Evolutionary conservation across 2,797 vertebrate species (phyloP).

Genomic region (Spinibarbus caldwelli): DNA sequence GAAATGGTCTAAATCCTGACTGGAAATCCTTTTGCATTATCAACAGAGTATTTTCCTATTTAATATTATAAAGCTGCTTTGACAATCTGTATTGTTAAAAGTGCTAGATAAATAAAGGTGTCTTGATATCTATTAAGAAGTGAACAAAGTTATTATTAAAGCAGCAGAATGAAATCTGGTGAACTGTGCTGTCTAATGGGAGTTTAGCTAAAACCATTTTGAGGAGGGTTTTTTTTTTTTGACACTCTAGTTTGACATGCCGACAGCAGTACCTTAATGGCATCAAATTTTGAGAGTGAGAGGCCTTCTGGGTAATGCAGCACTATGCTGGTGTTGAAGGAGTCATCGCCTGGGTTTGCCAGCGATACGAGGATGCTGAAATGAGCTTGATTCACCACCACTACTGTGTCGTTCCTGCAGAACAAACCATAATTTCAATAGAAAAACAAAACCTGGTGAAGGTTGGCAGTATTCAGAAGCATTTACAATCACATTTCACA

Average conservation of each 20-base stretch:
- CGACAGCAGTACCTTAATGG: conserved; percentile 59
- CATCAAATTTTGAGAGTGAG: conserved; percentile 71
- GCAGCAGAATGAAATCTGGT: background rate
- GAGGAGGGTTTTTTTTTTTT: background rate
- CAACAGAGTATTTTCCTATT: too few species aligned
- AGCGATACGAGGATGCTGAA: conserved; percentile 66
- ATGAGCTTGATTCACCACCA: conserved; percentile 69
- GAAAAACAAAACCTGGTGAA: background rate
- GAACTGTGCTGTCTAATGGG: background rate
- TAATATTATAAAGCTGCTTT: too few species aligned
- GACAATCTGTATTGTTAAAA: too few species aligned
- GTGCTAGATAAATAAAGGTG: too few species aligned
- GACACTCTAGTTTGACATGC: background rate
- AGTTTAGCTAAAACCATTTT: background rate
- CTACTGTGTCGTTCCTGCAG: conserved; percentile 65
- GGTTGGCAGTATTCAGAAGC: too few species aligned
- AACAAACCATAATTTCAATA: background rate
- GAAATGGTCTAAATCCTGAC: too few species aligned
- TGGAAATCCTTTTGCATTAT: too few species aligned
- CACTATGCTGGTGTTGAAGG: conserved; percentile 77
- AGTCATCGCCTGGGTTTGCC: conserved; percentile 75
- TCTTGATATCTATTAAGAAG: background rate
- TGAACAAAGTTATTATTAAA: background rate
- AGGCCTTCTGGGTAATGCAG: conserved; percentile 74
- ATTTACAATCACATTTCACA: background rate